Evolutionary conservation across 2,888 invertebrate species (phyloP), one percentile per base, ranked within the genome.

Genomic region (Dasypogon diadema): DNA sequence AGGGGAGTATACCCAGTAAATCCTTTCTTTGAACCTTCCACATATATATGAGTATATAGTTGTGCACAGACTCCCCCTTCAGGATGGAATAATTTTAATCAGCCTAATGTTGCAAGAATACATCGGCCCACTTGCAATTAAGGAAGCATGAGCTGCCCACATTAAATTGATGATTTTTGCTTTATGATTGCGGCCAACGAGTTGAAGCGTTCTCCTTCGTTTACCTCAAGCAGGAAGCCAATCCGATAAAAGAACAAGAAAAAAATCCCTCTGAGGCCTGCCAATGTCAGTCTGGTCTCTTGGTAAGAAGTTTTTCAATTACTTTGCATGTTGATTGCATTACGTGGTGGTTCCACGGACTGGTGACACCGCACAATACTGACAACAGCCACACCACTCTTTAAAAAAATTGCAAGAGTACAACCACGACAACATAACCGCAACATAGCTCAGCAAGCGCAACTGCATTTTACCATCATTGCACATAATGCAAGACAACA

Each of bases 321-420:
- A 56, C 22, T 73, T 73, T 73, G 72, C 72, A 56, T 73, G 56
- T 73, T 73, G 72, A 73, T 73, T 73, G 37, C 72, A 55, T 56
- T 30, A 14, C 22, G n/a, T 42, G 24, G 16, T 22, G 55, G 65
- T 48, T 68, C 65, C 46, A 68, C 26, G 48, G 14, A 48, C 48
- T 18, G 65, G 48, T 48, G 65, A 68, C 48, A 24, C 3, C 22
- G 65, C 46, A 68, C 63, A 37, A 37, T 63, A 63, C 65, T 24
- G 46, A 37, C 48, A 42, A 42, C 2, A 12, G 42, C n/a, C 6
- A 12, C 42, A n/a, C n/a, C n/a, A n/a, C n/a, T n/a, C n/a, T 3
- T 2, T 12, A 42, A 42, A 12, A 42, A 21, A 34, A 37, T 26
- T n/a, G 37, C 14, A 48, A 22, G 46, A 60, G 37, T 34, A 14